Evolutionary conservation across 2,888 invertebrate species (phyloP), one percentile per base, ranked within the genome.

Genomic region (Trisateles emortualis): DNA sequence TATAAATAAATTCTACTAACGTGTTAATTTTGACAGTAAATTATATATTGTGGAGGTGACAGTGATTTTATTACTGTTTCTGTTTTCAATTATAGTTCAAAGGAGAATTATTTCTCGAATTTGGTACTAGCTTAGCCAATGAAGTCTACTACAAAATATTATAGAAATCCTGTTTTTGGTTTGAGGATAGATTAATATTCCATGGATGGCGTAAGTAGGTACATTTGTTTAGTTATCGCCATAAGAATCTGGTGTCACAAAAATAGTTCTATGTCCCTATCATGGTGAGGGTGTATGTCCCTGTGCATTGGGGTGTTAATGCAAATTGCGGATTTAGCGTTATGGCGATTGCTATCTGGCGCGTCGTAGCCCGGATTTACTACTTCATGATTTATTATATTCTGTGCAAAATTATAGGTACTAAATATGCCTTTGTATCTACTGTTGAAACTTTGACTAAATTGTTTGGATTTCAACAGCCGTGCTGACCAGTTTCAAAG

Each of bases 291-390:
- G 63, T 56, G 59, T 60, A 52, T 30, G 50, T 47, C 58, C 56
- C 56, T 49, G 44, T 54, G 68, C 68, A 61, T 60, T 64, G 72
- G 83, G 81, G 82, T 79, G 82, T 75, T 79, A 81, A 86, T 87
- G 87, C 84, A 87, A 87, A 87, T 87, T 81, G 83, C 73, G 83
- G 85, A 78, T 84, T 87, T 87, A 84, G 76, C 81, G 79, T 81
- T 82, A 85, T 84, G 78, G 79, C 79, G 74, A 81, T 81, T 77
- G 74, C 76, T 84, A 84, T 86, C 85, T 80, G 64, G 68, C 64
- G 56, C 64, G 72, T 73, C 70, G 59, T 68, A 69, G 57, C 63
- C 62, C 71, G 78, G 81, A 79, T 79, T 83, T 83, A 82, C 68
- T 68, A 66, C 69, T 65, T 66, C 75, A 77, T 79, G 76, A 81